phyloP scores from a whole-genome alignment of 2,797 vertebrate species.

The Buphagus erythrorhynchus region DNA sequence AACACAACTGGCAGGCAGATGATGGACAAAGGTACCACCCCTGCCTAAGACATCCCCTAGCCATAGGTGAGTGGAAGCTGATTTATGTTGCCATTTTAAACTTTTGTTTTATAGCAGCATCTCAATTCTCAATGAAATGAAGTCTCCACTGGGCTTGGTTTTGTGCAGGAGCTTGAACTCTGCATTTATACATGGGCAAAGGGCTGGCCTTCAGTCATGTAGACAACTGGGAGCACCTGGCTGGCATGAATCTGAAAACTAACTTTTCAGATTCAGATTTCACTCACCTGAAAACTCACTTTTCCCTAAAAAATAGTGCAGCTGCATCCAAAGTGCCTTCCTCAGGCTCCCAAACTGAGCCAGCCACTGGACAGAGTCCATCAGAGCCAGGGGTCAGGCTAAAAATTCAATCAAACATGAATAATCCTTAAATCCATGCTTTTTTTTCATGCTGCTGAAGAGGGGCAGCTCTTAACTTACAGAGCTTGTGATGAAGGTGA shows the following conservation, averaged over 20 bases:
- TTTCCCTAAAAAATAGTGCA: not conserved
- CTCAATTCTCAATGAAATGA: not conserved
- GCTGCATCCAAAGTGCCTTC: not conserved
- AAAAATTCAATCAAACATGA: not conserved
- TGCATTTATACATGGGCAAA: not conserved
- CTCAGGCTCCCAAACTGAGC: not conserved
- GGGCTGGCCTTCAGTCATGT: fast-evolving
- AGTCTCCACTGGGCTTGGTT: not conserved
- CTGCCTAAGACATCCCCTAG: not conserved
- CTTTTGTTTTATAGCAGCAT: not conserved
- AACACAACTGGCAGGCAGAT: not conserved
- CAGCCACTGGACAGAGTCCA: fast-evolving
- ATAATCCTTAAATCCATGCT: not conserved
- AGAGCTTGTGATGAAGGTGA: not conserved
- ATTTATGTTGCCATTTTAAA: not conserved
- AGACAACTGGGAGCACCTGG: not conserved
- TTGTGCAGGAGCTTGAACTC: not conserved
- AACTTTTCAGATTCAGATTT: too few relatives aligned
- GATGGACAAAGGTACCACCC: not conserved
- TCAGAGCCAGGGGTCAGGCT: not conserved
- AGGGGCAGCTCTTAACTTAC: too few relatives aligned
- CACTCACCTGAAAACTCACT: too few relatives aligned
- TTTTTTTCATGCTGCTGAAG: not conserved
- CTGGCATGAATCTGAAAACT: too few relatives aligned
- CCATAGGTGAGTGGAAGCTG: not conserved